Evolutionary conservation across 2,888 invertebrate species (phyloP), one percentile per base, ranked within the genome.

Genomic region (Carabus problematicus): DNA sequence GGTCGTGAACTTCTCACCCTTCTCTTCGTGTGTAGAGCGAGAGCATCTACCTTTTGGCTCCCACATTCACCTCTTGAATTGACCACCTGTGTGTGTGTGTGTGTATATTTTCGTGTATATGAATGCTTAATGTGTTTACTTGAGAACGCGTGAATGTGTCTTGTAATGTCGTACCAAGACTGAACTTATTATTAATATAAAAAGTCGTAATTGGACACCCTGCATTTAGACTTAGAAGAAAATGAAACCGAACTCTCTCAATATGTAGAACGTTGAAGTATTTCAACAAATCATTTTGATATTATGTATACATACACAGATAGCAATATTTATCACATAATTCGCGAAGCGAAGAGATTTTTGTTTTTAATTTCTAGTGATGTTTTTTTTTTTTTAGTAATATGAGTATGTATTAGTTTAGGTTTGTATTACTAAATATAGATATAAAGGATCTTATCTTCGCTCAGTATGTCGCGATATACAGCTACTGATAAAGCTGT

Each of bases 1-100:
- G 60, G 67, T 67, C 67, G 54, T 67, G 67, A 67, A 67, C 67
- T 67, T 67, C 67, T 67, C 67, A 60, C 67, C 67, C 67, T 60
- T 42, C 58, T 12, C 18, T 16, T 16, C 8, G 16, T 14, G 19
- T 29, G 29, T 29, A 29, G 6, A 3, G 29, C 29, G 29, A 6
- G 29, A 29, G 29, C 29, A 29, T 55, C 40, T 43, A 42, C 52
- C 52, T 29, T 29, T 14, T 12, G 7, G 45, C 45, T 45, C 2
- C 45, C 45, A 7, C 11, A 45, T 12, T 12, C 45, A 3, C 11
- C 1, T 45, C 14, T 9, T 3, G 19, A 41, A 49, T 40, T 54
- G 63, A 63, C 66, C 66, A 67, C 60, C 59, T 67, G 54, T 67
- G 16, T 12, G 19, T 43, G 54, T 49, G 18, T 41, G 16, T 62